Conservation (phyloP, 2,113 vertebrate species). For the Equus przewalskii region DNA sequence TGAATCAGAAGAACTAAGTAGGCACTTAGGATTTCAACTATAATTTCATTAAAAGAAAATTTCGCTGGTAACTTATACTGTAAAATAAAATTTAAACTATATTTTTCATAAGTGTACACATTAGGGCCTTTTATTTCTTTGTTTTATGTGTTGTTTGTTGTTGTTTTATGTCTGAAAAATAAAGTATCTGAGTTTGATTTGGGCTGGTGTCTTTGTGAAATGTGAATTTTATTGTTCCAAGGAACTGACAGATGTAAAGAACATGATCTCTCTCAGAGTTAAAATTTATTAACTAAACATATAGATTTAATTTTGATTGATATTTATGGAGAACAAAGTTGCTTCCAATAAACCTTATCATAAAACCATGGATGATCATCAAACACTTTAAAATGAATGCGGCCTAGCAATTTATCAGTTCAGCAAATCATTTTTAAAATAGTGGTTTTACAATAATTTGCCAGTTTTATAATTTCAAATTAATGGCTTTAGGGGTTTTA, state of each 20-base stretch:
- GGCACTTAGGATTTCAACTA: neutral
- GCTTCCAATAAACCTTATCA: neutral
- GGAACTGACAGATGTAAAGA: neutral
- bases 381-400: neutral
- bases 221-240: neutral
- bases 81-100: neutral
- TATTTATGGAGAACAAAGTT: neutral
- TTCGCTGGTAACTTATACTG: neutral
- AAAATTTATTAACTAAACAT: neutral
- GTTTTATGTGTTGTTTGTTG: neutral
- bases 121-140: neutral
- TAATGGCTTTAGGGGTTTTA: neutral
- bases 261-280: neutral
- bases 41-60: neutral
- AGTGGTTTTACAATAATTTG: neutral
- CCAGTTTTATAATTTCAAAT: neutral
- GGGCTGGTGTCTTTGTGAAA: neutral
- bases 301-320: neutral
- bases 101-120: neutral
- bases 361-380: neutral
- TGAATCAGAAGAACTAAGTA: neutral
- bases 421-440: slow-evolving; percentile 1
- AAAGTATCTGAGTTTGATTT: neutral
- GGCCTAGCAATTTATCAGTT: neutral
- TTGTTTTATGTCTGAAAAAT: neutral